phyloP scores from a whole-genome alignment of 2,888 invertebrate genomes.

The Apodemia mormo region DNA sequence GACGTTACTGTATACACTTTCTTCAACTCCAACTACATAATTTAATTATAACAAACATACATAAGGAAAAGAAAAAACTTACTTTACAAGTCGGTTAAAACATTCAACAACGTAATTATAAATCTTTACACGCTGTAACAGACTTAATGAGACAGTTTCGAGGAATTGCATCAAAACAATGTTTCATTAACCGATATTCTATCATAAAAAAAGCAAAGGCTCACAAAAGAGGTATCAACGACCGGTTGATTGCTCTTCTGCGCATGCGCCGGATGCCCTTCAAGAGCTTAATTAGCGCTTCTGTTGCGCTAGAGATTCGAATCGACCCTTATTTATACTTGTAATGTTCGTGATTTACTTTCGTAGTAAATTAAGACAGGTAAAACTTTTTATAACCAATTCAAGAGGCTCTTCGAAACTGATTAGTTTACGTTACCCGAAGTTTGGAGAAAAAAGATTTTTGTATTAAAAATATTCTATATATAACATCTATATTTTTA shows the following conservation, averaged over 20 bases:
- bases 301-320: slow-evolving; percentile 35
- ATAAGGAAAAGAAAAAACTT: background rate
- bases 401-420: background rate
- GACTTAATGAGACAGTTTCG: slow-evolving; percentile 13
- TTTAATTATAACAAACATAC: background rate
- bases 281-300: slow-evolving; percentile 52
- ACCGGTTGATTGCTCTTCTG: slow-evolving; percentile 63
- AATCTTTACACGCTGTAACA: slow-evolving; percentile 11
- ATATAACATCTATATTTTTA: background rate
- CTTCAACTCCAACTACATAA: too few species aligned
- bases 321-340: slow-evolving; percentile 28
- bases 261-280: slow-evolving; percentile 61
- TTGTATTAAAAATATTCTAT: background rate
- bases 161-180: slow-evolving; percentile 48
- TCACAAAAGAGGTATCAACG: slow-evolving; percentile 59
- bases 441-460: background rate
- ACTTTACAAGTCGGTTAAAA: background rate
- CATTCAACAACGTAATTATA: slow-evolving; percentile 11
- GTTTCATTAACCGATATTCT: slow-evolving; percentile 51
- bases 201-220: slow-evolving; percentile 38
- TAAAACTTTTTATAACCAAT: background rate
- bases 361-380: slow-evolving; percentile 8
- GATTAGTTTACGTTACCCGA: background rate
- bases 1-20: too few species aligned
- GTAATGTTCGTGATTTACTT: slow-evolving; percentile 17